A percentile compares a stretch with the other conserved stretches of the same genome.
Evolutionary conservation across 2,113 vertebrate species (phyloP).

Genomic region (Charadrius vociferus): DNA sequence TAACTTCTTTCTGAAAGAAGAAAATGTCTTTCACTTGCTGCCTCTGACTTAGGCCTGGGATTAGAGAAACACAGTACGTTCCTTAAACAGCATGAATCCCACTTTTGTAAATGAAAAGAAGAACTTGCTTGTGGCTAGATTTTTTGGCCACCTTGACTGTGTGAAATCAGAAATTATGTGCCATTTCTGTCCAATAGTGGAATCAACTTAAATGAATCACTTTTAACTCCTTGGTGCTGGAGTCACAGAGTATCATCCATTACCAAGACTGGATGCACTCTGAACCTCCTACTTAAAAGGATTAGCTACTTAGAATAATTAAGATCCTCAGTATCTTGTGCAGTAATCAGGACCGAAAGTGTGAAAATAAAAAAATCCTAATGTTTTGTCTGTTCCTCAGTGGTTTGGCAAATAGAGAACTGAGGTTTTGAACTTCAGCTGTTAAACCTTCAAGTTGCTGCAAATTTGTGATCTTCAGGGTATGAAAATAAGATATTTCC

Average conservation of each 20-base stretch:
- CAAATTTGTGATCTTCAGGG: neutral
- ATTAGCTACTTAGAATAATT: neutral
- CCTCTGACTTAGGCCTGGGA: neutral
- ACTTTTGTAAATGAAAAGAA: constrained; percentile 6
- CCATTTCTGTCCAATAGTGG: neutral
- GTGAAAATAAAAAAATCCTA: neutral
- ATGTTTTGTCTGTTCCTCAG: neutral
- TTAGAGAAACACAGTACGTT: constrained; percentile 44
- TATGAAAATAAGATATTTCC: neutral
- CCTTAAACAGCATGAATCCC: neutral
- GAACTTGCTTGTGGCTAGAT: neutral
- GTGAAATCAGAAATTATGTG: constrained; percentile 19
- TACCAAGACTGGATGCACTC: neutral
- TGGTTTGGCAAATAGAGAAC: neutral
- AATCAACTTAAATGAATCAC: neutral
- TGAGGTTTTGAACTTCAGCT: neutral
- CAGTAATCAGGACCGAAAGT: neutral
- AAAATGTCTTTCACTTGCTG: constrained; percentile 18
- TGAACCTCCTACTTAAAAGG: neutral
- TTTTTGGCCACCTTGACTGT: neutral
- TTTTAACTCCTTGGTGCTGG: neutral
- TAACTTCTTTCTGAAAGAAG: constrained; percentile 16
- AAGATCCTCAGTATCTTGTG: neutral
- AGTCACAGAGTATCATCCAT: neutral
- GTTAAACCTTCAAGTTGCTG: neutral